Base-by-base conservation (phyloP, 2,113 vertebrate species). In the Siphamia tubifer region DNA sequence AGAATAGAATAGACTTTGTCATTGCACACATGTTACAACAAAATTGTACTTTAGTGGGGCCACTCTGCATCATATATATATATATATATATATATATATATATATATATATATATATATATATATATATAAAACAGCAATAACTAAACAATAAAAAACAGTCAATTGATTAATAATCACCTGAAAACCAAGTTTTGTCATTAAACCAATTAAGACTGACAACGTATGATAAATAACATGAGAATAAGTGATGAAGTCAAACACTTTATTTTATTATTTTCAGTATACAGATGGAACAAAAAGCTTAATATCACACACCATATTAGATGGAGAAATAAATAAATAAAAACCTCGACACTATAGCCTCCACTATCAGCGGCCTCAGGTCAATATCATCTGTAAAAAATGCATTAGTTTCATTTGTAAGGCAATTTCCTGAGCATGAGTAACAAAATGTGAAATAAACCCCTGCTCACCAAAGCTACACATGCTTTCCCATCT, bases 401-500 rank as follows among this genome's bases (percentile, higher is more conserved):
- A 81, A 82, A 77, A 82, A 82, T 63, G 40, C 63, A 84, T 83
- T 79, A 35, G 68, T 53, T 73, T 77, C 60, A 79, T 84, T 83
- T 81, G 74, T 79, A 54, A 83, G 39, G 62, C 81, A 83, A 82
- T 86, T 82, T 85, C 63, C 68, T 78, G 49, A 3, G 3, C 74
- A 64, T 3, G 56, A 9, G 51, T 36, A 15, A 81, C 68, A 66
- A 68, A 54, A 54, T 62, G 67, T 57, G 57, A 74, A 69, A 79
- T 13, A 54, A 23, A 20, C 44, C 31, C 11, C 12, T 3, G 57
- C 66, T 12, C 17, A 32, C 28, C 25, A 17, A 25, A 4, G 4
- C 2, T 3, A 35, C n/a, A n/a, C 25, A 27, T n/a, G n/a, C n/a
- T 15, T 21, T 25, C 21, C 35, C 24, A 10, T 40, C 54, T 53